Evolutionary conservation across 2,888 invertebrate species (phyloP).

Genomic region (Anoncus sp.): DNA sequence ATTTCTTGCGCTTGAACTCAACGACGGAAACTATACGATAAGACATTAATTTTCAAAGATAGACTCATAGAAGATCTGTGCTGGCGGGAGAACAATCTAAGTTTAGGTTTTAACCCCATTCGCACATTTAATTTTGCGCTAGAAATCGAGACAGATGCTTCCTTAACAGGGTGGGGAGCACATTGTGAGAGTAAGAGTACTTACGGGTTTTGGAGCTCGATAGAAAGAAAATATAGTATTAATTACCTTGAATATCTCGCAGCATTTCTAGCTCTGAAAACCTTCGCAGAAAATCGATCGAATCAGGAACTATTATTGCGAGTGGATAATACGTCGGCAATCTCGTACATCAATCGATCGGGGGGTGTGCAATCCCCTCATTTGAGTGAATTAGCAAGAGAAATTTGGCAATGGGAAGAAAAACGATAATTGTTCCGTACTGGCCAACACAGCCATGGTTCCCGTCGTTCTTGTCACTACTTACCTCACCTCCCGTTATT

Average conservation of each 20-base stretch:
- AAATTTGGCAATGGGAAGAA: slow-evolving; percentile 40
- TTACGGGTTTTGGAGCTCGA: slow-evolving; percentile 30
- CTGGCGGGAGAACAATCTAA: slow-evolving; percentile 42
- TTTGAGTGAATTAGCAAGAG: slow-evolving; percentile 32
- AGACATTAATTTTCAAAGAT: background rate
- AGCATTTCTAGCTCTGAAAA: slow-evolving; percentile 28
- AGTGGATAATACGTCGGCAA: slow-evolving; percentile 36
- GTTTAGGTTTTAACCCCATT: slow-evolving; percentile 30
- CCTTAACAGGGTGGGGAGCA: slow-evolving; percentile 33
- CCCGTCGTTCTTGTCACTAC: slow-evolving; percentile 68
- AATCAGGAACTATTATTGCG: slow-evolving; percentile 35
- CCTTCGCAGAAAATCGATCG: slow-evolving; percentile 29
- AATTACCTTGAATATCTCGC: slow-evolving; percentile 34
- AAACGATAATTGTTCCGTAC: slow-evolving; percentile 70
- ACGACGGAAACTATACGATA: slow-evolving; percentile 9
- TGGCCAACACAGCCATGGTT: slow-evolving; percentile 76
- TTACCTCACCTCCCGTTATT: slow-evolving; percentile 12
- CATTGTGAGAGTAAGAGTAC: slow-evolving; percentile 30
- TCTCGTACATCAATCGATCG: slow-evolving; percentile 32
- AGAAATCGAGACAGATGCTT: slow-evolving; percentile 40
- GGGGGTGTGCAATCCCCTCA: slow-evolving; percentile 30
- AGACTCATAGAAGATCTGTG: slow-evolving; percentile 10
- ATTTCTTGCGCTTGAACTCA: slow-evolving; percentile 22
- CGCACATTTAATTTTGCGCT: slow-evolving; percentile 35
- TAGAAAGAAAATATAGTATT: slow-evolving; percentile 27